Base-by-base conservation (phyloP, 2,888 invertebrate genomes). In the Eudasyphora cyanicolor region DNA sequence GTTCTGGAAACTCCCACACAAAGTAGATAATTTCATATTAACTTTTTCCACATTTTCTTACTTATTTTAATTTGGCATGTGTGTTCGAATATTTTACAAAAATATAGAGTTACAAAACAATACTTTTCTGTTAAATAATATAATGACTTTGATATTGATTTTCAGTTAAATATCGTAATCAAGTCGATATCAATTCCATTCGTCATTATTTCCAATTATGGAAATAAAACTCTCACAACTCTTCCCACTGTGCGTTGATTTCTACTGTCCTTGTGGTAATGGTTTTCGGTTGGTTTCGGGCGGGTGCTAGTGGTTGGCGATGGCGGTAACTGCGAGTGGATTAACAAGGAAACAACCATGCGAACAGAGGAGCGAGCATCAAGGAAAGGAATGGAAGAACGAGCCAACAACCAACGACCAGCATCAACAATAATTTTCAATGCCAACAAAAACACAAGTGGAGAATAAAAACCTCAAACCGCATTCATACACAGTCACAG, bases 381-480 rank as follows among this genome's bases (percentile, higher is more conserved):
- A 29, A 57, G 60, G 10, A 75, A 67, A n/a, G n/a, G n/a, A n/a
- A n/a, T n/a, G n/a, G 24, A 19, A 57, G 4, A 7, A 57, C 54
- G 2, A 60, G 10, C 12, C 57, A 60, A 35, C 54, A n/a, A n/a
- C n/a, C n/a, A n/a, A n/a, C 27, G 29, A 19, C 45, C 32, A 79
- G 38, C 57, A 49, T 76, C 57, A 57, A 57, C 57, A 76, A 74
- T 49, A 17, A 57, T 60, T 71, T 74, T 83, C 80, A 79, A 83
- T 79, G 82, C 62, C 62, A 77, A 67, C 67, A 76, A 82, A 24
- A 27, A 32, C 60, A 74, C 69, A 67, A 79, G 64, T 76, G 71
- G 75, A 45, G 64, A 69, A 60, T 62, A 38, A 29, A 76, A 79
- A 69, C 62, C 82, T 73, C 73, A 76, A 73, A 79, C 82, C 73